Conservation (phyloP, 1,140 invertebrate species). For the Drosophila mayri region DNA sequence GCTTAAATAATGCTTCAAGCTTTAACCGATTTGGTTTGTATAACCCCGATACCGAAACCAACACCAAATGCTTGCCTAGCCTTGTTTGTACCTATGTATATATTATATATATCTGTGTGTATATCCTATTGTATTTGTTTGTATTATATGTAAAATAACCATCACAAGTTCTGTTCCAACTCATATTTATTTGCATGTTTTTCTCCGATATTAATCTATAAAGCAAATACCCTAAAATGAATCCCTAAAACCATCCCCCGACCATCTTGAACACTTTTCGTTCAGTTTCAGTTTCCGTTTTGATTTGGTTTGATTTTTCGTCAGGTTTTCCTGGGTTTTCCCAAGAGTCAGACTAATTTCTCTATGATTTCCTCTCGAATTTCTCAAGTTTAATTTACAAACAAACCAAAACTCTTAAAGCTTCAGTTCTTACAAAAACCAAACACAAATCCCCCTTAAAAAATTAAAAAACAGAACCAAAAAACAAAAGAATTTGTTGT, state of each 20-base stretch:
- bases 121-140: conserved; percentile 24
- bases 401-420: conserved; percentile 46
- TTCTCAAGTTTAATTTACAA: conserved; percentile 45
- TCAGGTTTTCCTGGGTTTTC: conserved; percentile 48
- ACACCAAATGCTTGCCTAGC: conserved; percentile 54
- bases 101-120: conserved; percentile 8
- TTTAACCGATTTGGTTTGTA: conserved; percentile 52
- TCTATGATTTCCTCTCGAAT: conserved; percentile 58
- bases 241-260: conserved; percentile 54
- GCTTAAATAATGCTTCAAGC: conserved; percentile 57
- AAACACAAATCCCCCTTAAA: conserved; percentile 47
- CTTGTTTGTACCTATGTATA: conserved; percentile 21
- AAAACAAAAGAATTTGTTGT: conserved; percentile 45
- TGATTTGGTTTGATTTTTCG: conserved; percentile 23
- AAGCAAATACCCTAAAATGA: conserved; percentile 39
- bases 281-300: conserved; percentile 40
- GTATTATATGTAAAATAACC: conserved; percentile 38
- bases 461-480: conserved; percentile 42
- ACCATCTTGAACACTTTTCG: conserved; percentile 57
- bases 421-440: conserved; percentile 58
- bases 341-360: conserved; percentile 46
- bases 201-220: conserved; percentile 32
- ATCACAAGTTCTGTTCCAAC: conserved; percentile 56
- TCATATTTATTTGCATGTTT: conserved; percentile 67
- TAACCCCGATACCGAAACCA: conserved; percentile 29